These are phyloP conservation scores for Nettapus auritus DNA, from an alignment of 2,113 vertebrate genomes.

Conservation along the genomic window DNA sequence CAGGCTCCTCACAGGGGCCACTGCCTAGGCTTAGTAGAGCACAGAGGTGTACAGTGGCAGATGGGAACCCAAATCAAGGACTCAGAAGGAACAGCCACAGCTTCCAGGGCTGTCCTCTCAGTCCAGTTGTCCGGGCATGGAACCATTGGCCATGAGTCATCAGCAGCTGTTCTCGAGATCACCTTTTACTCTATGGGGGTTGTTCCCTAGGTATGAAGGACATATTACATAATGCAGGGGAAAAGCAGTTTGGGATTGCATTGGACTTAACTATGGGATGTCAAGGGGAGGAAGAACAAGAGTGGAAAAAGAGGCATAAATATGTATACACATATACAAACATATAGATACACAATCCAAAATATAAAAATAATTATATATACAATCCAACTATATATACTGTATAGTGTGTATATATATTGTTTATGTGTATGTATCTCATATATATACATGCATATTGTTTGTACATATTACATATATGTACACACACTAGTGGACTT, in stretches of 20 bases:
- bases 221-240: neutral
- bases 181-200: neutral
- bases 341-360: too few species aligned
- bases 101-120: neutral
- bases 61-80: neutral
- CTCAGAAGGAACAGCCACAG: fast-evolving
- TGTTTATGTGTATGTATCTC: neutral
- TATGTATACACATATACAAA: neutral
- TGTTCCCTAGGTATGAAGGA: neutral
- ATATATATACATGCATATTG: neutral
- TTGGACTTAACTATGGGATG: neutral
- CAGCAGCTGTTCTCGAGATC: neutral
- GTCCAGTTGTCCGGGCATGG: neutral
- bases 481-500: neutral
- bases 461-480: neutral
- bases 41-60: neutral
- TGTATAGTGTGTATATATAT: neutral
- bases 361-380: neutral
- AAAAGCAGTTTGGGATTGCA: neutral
- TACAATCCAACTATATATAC: neutral
- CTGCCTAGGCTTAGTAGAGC: neutral
- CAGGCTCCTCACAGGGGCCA: neutral
- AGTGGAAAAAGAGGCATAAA: neutral
- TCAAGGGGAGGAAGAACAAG: neutral
- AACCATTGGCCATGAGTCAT: neutral